Base-by-base conservation (phyloP, 2,888 invertebrate genomes). In the Monopis laevigella region DNA sequence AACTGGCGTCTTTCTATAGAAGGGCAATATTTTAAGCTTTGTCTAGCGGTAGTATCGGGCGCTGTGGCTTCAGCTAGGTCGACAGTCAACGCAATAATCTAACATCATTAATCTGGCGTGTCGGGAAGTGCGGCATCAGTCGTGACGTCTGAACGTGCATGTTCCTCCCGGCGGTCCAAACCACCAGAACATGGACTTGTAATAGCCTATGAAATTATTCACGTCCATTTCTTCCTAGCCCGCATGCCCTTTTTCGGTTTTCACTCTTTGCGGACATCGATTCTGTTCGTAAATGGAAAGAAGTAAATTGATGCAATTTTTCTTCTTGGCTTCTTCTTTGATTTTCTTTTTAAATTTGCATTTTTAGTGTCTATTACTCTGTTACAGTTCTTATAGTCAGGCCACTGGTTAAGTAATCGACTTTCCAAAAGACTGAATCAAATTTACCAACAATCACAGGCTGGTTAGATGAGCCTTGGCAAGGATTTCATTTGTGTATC, bases 151-250 rank as follows among this genome's bases (percentile, higher is more conserved):
- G 42, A 46, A 28, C 40, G 29, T 28, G 29, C 48, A 42, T 46
- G 48, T 48, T 44, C 46, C 56, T 56, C 43, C 59, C 47, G 55
- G 56, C 58, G 48, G 53, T 55, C 43, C 43, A 44, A 48, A 32
- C 32, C 32, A 17, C 32, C 17, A 21, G 36, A 21, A 36, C 36
- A 21, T 36, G 36, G 36, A 21, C 36, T 36, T 36, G 36, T 36
- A 36, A 36, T 35, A 19, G 18, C 49, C 56, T 59, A 52, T 58
- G 56, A 62, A 69, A 67, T 67, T 64, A 66, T 66, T 63, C 62
- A 62, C 52, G 53, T 54, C 49, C 12, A 17, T 17, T n/a, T 55
- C 55, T 54, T 52, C 55, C 47, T 50, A 48, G 51, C 48, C 52
- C 51, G 44, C 48, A 48, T 48, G 49, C 58, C 55, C 51, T 48